Base-by-base conservation (phyloP, 2,113 vertebrate species). In the Syngnathus typhle region DNA sequence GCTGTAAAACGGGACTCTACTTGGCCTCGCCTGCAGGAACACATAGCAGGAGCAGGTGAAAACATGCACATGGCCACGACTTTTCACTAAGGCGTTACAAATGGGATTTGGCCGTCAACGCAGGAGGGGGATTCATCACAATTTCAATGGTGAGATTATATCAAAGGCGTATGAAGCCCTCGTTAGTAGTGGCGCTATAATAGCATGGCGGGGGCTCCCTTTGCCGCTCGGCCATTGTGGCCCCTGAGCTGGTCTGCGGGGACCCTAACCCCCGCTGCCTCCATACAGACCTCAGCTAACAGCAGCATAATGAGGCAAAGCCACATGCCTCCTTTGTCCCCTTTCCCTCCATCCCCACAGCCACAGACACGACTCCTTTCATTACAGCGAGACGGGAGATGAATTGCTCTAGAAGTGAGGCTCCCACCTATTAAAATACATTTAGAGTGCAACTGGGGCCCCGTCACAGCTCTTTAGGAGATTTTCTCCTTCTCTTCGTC, bases 161-260 rank as follows among this genome's bases (percentile, higher is more conserved):
- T 96, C 93, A 96, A 94, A 96, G 93, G 92, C 92, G 90, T 89
- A 94, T 94, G 94, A 97, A 95, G 89, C 89, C 90, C 95, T 98
- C 93, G 93, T 97, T 95, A 96, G 94, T 87, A 90, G 91, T 82
- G 77, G 87, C 78, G 87, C 91, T 88, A 95, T 93, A 95, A 97
- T 94, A 90, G 92, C 92, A 23, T 93, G 91, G 92, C 91, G 89
- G 95, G 94, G 91, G 89, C 84, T 85, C 88, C 76, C 79, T 86
- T 82, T 86, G 82, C 83, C 69, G 82, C 51, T 88, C 90, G 91
- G 92, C 91, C 86, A 92, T 98, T 95, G 94, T 96, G 93, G 83
- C 90, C 88, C 81, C 87, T 84, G 85, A 93, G 93, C 93, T 87
- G 91, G 90, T 91, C 91, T 87, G 88, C 90, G 89, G 90, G 92